phyloP scores from a whole-genome alignment of 2,113 vertebrate species.

The Seriola aureovittata region DNA sequence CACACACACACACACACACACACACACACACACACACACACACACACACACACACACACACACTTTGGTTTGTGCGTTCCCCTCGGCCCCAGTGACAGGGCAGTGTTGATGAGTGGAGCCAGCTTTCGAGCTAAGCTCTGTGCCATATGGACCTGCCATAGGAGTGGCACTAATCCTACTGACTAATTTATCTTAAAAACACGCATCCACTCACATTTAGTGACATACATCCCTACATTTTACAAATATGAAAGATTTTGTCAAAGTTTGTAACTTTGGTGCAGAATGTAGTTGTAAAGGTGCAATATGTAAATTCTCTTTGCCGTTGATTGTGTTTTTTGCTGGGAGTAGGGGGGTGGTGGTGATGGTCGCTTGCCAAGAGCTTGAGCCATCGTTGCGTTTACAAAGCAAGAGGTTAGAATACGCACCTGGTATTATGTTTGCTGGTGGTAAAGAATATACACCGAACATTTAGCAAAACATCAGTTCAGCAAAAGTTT shows the following conservation, averaged over 20 bases:
- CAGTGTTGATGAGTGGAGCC: constrained; percentile 66
- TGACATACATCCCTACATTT: constrained; percentile 1
- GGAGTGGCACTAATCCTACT: constrained; percentile 61
- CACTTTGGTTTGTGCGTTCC: constrained; percentile 34
- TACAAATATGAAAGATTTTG: constrained; percentile 3
- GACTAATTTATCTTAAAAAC: constrained; percentile 53
- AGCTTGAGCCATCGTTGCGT: too few relatives aligned
- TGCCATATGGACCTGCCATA: constrained; percentile 63
- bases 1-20: not conserved
- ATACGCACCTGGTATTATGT: not conserved
- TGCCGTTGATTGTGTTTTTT: too few relatives aligned
- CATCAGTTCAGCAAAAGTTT: not conserved
- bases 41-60: constrained; percentile 16
- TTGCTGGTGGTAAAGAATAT: not conserved
- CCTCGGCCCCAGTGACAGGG: constrained; percentile 44
- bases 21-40: not conserved
- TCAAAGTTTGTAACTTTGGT: not conserved
- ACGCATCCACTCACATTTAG: constrained; percentile 14
- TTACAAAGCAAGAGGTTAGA: too few relatives aligned
- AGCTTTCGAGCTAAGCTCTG: constrained; percentile 55
- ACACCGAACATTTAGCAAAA: not conserved
- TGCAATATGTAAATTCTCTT: too few relatives aligned
- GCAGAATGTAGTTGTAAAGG: not conserved
- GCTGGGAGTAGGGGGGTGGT: too few relatives aligned
- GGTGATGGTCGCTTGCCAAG: too few relatives aligned